A percentile compares a stretch with the other conserved stretches of the same genome.
Evolutionary conservation across 2,113 vertebrate genomes (phyloP).

Genomic region (Coryphaenoides rupestris): DNA sequence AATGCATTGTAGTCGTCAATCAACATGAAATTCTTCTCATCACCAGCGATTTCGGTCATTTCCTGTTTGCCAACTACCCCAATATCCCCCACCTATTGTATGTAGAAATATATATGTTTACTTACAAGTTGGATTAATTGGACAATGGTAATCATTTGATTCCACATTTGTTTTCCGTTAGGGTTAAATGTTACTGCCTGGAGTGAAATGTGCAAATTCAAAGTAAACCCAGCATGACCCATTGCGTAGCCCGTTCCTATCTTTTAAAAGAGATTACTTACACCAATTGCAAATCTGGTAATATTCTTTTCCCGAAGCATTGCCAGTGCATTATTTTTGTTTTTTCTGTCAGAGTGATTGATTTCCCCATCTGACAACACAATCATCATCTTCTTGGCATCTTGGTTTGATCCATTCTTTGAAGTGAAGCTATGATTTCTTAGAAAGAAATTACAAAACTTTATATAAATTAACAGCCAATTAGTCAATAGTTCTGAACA

Average conservation of each 20-base stretch:
- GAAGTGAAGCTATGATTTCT: slow-evolving; percentile 59
- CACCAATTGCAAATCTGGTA: slow-evolving; percentile 74
- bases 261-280: slow-evolving; percentile 33
- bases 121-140: too few species aligned
- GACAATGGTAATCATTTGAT: too few species aligned
- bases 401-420: slow-evolving; percentile 60
- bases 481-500: too few species aligned
- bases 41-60: slow-evolving; percentile 70
- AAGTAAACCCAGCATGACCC: too few species aligned
- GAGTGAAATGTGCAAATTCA: too few species aligned
- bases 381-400: slow-evolving; percentile 74
- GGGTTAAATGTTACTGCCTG: too few species aligned
- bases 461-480: background rate
- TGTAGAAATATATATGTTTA: too few species aligned
- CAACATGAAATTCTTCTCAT: slow-evolving; percentile 59
- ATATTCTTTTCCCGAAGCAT: slow-evolving; percentile 63
- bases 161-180: too few species aligned
- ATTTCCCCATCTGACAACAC: slow-evolving; percentile 77
- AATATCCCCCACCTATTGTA: slow-evolving; percentile 65
- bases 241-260: too few species aligned
- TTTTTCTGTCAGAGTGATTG: slow-evolving; percentile 42
- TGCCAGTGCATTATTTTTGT: slow-evolving; percentile 54
- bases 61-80: slow-evolving; percentile 36
- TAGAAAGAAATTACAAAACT: background rate
- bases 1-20: slow-evolving; percentile 72